Conservation (phyloP, 2,797 vertebrate species). For the Neosilurus hyrtlii region DNA sequence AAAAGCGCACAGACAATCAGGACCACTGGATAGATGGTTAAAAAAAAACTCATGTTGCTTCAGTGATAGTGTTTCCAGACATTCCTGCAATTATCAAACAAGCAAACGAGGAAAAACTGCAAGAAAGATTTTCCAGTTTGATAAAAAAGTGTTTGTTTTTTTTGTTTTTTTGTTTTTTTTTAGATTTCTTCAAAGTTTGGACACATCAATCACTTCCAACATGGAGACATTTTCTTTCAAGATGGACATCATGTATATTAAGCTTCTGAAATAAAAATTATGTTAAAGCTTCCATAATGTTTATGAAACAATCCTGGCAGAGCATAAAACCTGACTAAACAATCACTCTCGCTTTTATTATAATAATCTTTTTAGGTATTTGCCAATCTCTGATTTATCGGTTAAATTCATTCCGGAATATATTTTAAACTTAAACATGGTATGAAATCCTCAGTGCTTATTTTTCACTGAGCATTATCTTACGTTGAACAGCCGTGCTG, state of each 20-base stretch:
- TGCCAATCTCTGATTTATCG: neutral
- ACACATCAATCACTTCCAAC: slow-evolving; percentile 42
- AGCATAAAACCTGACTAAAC: neutral
- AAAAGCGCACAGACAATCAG: slow-evolving; percentile 39
- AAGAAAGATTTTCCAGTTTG: slow-evolving; percentile 22
- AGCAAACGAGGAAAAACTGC: slow-evolving; percentile 26
- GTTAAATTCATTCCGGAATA: neutral
- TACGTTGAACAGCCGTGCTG: slow-evolving; percentile 42
- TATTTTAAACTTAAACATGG: slow-evolving; percentile 1
- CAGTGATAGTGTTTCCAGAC: slow-evolving; percentile 58
- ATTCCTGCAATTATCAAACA: slow-evolving; percentile 53
- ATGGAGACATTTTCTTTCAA: slow-evolving; percentile 15
- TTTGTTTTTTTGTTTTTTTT: neutral
- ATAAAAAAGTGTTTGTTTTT: slow-evolving; percentile 20
- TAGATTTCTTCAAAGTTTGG: slow-evolving; percentile 9
- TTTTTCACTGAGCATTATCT: slow-evolving; percentile 16
- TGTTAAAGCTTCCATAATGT: neutral
- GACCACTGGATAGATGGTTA: slow-evolving; percentile 37
- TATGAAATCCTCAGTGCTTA: neutral
- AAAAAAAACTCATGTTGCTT: slow-evolving; percentile 54
- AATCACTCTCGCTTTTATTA: neutral
- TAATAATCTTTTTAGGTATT: neutral
- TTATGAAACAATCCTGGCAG: neutral
- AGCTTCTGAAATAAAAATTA: neutral
- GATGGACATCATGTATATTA: slow-evolving; percentile 24